These are phyloP conservation scores for Eurypyga helias DNA, from an alignment of 2,113 vertebrate species.

Conservation along the genomic window DNA sequence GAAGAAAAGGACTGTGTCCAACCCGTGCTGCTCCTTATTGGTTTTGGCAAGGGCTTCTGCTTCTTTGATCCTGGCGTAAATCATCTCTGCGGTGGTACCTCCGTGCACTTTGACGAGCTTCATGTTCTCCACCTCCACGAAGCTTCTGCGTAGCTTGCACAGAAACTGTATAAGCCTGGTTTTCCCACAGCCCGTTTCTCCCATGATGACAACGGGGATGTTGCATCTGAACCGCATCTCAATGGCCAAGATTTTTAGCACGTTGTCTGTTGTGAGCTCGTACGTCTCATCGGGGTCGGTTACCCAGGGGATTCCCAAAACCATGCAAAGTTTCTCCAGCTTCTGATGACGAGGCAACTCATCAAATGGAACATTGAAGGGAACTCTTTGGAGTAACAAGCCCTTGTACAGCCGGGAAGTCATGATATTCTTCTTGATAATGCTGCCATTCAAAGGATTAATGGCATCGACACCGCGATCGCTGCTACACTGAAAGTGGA, in stretches of 20 bases:
- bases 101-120: conserved; percentile 95
- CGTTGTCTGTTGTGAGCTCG: conserved; percentile 93
- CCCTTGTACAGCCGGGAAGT: conserved; percentile 75
- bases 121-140: conserved; percentile 82
- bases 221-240: conserved; percentile 95
- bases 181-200: conserved; percentile 96
- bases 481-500: conserved; percentile 79
- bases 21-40: conserved; percentile 77
- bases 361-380: conserved; percentile 91
- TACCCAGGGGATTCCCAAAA: conserved; percentile 85
- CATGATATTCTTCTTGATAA: conserved; percentile 88
- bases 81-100: conserved; percentile 87
- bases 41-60: conserved; percentile 77
- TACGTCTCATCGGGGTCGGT: conserved; percentile 91
- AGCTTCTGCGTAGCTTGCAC: conserved; percentile 81
- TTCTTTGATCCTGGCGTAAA: conserved; percentile 84
- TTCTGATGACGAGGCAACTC: conserved; percentile 82
- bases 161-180: conserved; percentile 92
- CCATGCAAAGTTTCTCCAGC: conserved; percentile 84
- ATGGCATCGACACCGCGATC: conserved; percentile 80
- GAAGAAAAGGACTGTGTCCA: conserved; percentile 93
- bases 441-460: conserved; percentile 62
- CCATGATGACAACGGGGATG: conserved; percentile 96
- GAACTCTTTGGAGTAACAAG: conserved; percentile 84
- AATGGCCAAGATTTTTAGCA: conserved; percentile 93